These are phyloP conservation scores for Bubalus kerabau DNA, from an alignment of 2,113 vertebrate genomes.

Conservation along the genomic window DNA sequence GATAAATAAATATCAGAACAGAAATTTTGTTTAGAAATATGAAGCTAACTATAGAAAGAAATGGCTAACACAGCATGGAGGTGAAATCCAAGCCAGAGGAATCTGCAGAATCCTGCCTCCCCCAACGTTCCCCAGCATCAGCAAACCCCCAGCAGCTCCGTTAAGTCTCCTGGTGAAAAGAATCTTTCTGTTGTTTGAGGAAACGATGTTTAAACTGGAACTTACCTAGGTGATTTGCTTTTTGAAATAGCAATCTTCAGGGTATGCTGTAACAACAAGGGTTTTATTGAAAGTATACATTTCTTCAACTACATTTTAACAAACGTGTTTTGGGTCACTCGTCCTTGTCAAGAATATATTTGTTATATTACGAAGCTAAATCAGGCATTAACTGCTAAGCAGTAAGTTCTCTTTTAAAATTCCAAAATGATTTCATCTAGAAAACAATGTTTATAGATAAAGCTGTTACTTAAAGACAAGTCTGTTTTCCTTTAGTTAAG, in stretches of 20 bases:
- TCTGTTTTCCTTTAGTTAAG: neutral
- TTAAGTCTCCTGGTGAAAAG: too few relatives aligned
- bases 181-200: neutral
- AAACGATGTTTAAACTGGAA: neutral
- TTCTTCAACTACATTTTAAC: neutral
- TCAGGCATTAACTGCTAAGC: neutral
- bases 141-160: neutral
- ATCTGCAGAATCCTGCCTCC: too few relatives aligned
- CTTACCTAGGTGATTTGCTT: neutral
- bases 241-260: neutral
- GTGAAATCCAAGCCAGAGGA: accelerated
- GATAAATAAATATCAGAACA: neutral
- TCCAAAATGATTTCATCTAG: neutral
- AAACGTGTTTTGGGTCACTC: neutral
- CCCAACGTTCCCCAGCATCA: accelerated
- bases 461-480: neutral
- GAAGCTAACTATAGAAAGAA: neutral
- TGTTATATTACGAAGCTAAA: neutral
- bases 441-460: neutral
- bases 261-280: neutral
- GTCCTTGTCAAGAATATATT: neutral
- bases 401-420: neutral
- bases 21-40: neutral
- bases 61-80: accelerated
- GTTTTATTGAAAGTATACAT: neutral